Evolutionary conservation across 2,113 vertebrate species (phyloP), one percentile per base, ranked within the genome.

Genomic region (Epinephelus moara): DNA sequence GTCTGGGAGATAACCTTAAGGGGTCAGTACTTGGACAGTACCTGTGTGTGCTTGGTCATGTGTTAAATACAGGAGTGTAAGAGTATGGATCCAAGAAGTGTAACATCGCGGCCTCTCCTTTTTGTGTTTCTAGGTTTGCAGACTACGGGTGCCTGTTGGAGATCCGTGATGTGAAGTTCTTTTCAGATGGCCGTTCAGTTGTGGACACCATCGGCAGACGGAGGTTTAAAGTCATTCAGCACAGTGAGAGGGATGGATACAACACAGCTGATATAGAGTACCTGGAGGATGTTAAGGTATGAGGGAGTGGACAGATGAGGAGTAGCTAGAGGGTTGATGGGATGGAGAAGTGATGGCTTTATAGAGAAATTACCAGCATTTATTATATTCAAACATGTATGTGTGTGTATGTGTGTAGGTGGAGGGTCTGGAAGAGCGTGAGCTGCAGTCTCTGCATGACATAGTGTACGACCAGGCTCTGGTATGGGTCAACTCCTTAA

Each of bases 231-330:
- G 97, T 99, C 56, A 82, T 97, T 61, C 96, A 95, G 89, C 97
- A 98, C 89, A 93, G 93, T 11, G 96, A 97, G 77, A 95, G 96
- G 89, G 97, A 98, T 8, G 96, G 98, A 66, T 98, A 97, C 95
- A 97, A 98, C 90, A 98, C 97, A 4, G 97, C 96, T 7, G 97
- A 98, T 84, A 97, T 97, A 50, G 97, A 98, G 80, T 98, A 98
- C 93, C 92, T 98, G 76, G 96, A 97, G 94, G 97, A 98, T 71
- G 91, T 94, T 76, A 97, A 96, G 97, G 97, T 95, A 82, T 1
- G 66, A 66, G 14, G 1, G 18, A 8, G 21, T 4, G 30, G 12
- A 61, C 5, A 47, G 23, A 42, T 23, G 42, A 37, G 37, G 27
- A 40, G 11, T 7, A 17, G 30, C 14, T 21, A 15, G 40, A 53